Evolutionary conservation across 2,888 invertebrate species (phyloP).

Genomic region (Taenaris catops): DNA sequence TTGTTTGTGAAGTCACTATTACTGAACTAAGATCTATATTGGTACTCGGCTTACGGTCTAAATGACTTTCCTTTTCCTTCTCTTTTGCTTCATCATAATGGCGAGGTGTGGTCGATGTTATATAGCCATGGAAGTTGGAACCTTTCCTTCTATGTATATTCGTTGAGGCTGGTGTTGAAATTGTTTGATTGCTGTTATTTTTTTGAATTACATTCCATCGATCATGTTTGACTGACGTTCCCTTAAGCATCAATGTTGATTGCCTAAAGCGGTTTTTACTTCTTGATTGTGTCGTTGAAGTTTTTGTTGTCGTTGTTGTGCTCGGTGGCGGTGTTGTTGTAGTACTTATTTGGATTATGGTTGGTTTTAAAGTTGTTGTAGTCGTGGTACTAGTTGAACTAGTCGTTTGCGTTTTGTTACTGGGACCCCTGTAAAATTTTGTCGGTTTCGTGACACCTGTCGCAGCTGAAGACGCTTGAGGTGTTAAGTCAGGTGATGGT

Average conservation of each 20-base stretch:
- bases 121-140: conserved; percentile 64
- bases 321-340: conserved; percentile 20
- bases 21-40: conserved; percentile 24
- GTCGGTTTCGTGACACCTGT: conserved; percentile 37
- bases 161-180: conserved; percentile 25
- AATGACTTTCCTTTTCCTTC: conserved; percentile 36
- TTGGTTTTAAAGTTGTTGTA: conserved; percentile 31
- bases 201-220: conserved; percentile 52
- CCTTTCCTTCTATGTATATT: conserved; percentile 51
- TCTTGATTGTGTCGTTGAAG: conserved; percentile 36
- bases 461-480: conserved; percentile 55
- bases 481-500: conserved; percentile 47
- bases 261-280: conserved; percentile 61
- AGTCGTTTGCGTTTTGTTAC: conserved; percentile 30
- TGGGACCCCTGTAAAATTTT: conserved; percentile 32
- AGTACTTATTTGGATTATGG: conserved; percentile 29
- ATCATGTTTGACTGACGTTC: conserved; percentile 70
- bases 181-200: conserved; percentile 27
- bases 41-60: conserved; percentile 29
- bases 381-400: conserved; percentile 24
- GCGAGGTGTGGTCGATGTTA: conserved; percentile 38
- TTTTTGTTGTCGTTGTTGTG: conserved; percentile 14
- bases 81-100: conserved; percentile 32
- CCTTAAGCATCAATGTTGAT: conserved; percentile 61
- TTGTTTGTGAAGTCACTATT: conserved; percentile 13